phyloP scores from a whole-genome alignment of 2,113 vertebrate genomes.

The Sapajus apella region DNA sequence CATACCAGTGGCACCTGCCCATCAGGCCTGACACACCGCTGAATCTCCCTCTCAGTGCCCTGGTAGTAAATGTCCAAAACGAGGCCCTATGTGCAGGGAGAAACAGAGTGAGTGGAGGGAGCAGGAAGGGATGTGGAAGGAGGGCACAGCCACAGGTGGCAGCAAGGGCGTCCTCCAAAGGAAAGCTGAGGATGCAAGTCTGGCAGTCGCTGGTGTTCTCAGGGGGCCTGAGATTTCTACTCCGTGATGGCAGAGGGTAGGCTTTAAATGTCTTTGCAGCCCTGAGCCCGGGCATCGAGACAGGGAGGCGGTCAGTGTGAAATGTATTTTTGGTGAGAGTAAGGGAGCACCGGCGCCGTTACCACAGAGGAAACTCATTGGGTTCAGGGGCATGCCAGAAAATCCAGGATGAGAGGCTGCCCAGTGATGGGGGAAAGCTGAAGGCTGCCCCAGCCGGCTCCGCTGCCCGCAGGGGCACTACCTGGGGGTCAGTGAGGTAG shows the following conservation, averaged over 20 bases:
- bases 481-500: slow-evolving; percentile 89
- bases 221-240: too few species aligned
- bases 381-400: not conserved
- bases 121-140: not conserved
- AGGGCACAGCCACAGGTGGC: not conserved
- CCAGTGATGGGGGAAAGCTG: too few species aligned
- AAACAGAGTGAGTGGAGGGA: not conserved
- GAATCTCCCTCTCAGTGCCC: slow-evolving; percentile 87
- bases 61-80: slow-evolving; percentile 92
- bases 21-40: slow-evolving; percentile 83
- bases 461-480: slow-evolving; percentile 35
- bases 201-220: not conserved
- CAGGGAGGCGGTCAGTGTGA: fast-evolving
- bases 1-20: slow-evolving; percentile 92
- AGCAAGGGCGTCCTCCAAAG: not conserved
- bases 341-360: not conserved
- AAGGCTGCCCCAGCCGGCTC: not conserved
- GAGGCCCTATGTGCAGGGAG: slow-evolving; percentile 83
- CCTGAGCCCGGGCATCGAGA: not conserved
- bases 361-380: not conserved
- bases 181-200: not conserved
- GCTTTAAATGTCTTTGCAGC: not conserved
- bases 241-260: fast-evolving
- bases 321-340: not conserved
- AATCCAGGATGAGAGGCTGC: not conserved